These are phyloP conservation scores for Conus betulinus DNA, from an alignment of 1,140 invertebrate genomes.

Conservation along the genomic window DNA sequence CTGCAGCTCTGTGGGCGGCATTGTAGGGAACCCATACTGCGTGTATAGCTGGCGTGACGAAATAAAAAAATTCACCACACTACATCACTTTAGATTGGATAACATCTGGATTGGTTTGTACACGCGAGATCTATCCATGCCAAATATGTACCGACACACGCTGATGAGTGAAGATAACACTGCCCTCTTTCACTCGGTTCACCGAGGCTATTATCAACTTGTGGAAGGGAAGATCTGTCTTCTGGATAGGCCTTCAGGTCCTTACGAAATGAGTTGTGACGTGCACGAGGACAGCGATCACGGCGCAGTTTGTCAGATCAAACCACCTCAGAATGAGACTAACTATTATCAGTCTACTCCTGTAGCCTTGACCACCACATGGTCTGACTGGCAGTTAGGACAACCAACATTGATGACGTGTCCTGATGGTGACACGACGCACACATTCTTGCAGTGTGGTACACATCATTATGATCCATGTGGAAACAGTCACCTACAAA, in stretches of 20 bases:
- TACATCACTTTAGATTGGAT: background rate
- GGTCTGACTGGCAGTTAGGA: background rate
- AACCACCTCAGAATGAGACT: too few species aligned
- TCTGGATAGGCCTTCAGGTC: background rate
- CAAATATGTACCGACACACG: background rate
- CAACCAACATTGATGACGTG: background rate
- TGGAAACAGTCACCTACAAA: background rate
- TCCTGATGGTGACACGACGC: background rate
- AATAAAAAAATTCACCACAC: background rate
- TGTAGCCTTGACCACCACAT: background rate
- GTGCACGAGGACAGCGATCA: too few species aligned
- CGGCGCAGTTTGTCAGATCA: background rate
- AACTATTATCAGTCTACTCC: background rate
- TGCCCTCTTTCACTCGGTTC: background rate
- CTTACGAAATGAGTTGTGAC: background rate
- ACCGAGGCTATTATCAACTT: background rate
- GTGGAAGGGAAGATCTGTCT: background rate
- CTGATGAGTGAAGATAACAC: background rate
- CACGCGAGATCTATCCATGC: background rate
- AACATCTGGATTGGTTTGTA: background rate
- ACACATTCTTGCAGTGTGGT: conserved; percentile 14
- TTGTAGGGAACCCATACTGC: background rate
- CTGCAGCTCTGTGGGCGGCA: background rate
- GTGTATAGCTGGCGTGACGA: background rate
- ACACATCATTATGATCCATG: background rate